A percentile compares a stretch with the other conserved stretches of the same genome.
phyloP scores from a whole-genome alignment of 2,888 invertebrate species.

The Cephus runcator region DNA sequence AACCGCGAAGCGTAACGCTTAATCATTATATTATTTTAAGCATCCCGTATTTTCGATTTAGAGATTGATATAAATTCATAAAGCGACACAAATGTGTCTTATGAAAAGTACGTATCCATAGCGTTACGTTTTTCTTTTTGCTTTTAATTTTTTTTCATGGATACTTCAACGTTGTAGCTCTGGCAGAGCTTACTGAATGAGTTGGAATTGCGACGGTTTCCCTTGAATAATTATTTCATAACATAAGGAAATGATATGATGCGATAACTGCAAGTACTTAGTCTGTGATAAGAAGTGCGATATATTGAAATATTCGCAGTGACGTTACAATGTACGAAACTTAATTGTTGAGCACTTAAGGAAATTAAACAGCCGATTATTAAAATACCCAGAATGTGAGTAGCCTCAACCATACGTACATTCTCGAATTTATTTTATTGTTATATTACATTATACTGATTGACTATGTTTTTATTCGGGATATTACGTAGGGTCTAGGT shows the following conservation, averaged over 20 bases:
- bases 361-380: background rate
- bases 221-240: background rate
- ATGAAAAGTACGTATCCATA: background rate
- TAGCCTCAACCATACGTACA: background rate
- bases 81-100: background rate
- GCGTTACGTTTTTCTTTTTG: background rate
- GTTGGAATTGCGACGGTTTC: background rate
- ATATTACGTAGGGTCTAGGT: background rate
- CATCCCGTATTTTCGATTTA: background rate
- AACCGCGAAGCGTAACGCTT: background rate
- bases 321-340: background rate
- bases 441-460: background rate
- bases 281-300: slow-evolving; percentile 41
- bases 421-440: background rate
- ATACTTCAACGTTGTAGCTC: background rate
- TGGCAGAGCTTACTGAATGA: background rate
- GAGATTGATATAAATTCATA: background rate
- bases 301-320: background rate
- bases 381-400: background rate
- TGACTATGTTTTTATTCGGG: background rate
- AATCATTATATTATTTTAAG: background rate
- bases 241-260: background rate
- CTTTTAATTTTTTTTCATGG: background rate
- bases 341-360: slow-evolving; percentile 13
- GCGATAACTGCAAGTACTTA: slow-evolving; percentile 15